Evolutionary conservation across 2,888 invertebrate species (phyloP), one percentile per base, ranked within the genome.

Genomic region (Agrochola lota): DNA sequence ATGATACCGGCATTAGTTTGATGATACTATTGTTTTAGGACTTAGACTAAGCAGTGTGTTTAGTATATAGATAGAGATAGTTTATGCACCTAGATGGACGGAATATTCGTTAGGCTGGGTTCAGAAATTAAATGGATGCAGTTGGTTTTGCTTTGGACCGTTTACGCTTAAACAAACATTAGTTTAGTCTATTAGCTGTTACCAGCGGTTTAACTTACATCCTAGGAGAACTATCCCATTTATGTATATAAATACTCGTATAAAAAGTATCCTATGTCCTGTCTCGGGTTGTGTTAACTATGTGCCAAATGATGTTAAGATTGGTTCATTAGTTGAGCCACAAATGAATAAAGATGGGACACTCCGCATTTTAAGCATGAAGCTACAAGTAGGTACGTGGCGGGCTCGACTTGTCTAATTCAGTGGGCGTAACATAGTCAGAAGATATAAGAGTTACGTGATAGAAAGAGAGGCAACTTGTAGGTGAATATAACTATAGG

Each of bases 1-100:
- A 91, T 79, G 88, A 91, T 87, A 90, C 74, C 52, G 78, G 83
- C 85, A 90, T 93, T 91, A 90, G 84, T 71, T 60, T 35, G 11
- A 84, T 72, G 46, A 74, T 49, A 66, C 63, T 12, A 73, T 80
- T 80, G 71, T 80, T 74, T 57, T 69, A 77, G 62, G 52, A 52
- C 30, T 86, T 74, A 74, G 12, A 63, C 35, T 78, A 64, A 71
- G 3, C 5, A 74, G 7, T 23, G 23, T 35, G 63, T 72, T 66
- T 20, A 9, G 23, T 63, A 30, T 40, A 57, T 57, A 49, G 15
- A 52, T 59, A 66, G 46, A 40, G 11, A 69, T 40, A 81, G 15
- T 59, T 7, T 64, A 46, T 46, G 23, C 60, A 23, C 20, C 52
- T 52, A 66, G 15, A 62, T 69, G 17, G 26, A 55, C 23, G 7